These are phyloP conservation scores for Calypte anna DNA, from an alignment of 2,113 vertebrate species.

Conservation along the genomic window DNA sequence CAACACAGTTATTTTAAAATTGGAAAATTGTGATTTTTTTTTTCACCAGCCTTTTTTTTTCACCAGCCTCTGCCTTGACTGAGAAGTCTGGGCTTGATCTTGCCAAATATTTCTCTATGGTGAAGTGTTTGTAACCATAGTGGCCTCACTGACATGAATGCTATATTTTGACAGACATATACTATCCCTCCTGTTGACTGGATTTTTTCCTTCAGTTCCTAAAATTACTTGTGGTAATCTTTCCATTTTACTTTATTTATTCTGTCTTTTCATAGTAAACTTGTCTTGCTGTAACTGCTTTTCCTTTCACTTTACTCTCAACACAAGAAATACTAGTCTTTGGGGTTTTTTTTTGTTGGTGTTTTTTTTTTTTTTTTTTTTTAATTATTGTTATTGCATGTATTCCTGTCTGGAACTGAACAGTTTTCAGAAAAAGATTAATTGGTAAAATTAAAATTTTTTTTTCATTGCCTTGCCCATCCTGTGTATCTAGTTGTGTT, in stretches of 20 bases:
- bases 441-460: neutral
- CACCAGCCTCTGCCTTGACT: conserved; percentile 18
- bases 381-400: neutral
- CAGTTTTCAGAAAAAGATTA: neutral
- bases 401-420: conserved; percentile 8
- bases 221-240: conserved; percentile 14
- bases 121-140: neutral
- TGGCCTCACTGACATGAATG: neutral
- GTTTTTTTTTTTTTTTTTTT: too few species aligned
- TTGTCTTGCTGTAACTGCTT: neutral
- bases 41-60: neutral
- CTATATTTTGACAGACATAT: neutral
- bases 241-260: conserved; percentile 21
- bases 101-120: neutral
- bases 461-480: neutral
- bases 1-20: neutral
- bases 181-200: neutral
- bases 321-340: neutral
- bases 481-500: neutral
- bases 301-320: neutral
- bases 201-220: neutral
- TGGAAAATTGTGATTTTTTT: conserved; percentile 21
- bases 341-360: too few species aligned
- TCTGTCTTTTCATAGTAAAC: conserved; percentile 3
- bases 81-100: neutral